phyloP scores from a whole-genome alignment of 2,113 vertebrate genomes.

The Aptenodytes forsteri region DNA sequence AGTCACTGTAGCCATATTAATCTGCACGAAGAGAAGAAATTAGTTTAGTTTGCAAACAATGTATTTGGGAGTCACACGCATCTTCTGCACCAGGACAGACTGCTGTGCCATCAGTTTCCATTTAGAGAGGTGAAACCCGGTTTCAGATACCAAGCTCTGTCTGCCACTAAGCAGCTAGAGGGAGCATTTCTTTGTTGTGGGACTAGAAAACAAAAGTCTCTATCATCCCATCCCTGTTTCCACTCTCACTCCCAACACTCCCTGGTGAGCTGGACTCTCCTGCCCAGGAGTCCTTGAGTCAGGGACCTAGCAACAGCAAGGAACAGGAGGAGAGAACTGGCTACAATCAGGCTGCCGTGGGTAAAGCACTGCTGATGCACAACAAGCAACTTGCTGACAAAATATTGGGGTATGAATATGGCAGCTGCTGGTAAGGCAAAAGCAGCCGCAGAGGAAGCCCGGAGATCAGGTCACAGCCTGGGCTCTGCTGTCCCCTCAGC shows the following conservation, averaged over 20 bases:
- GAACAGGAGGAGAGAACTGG: neutral
- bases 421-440: neutral
- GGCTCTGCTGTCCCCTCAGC: neutral
- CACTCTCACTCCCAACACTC: neutral
- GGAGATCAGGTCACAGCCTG: neutral
- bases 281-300: neutral
- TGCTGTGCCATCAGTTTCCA: neutral
- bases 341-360: neutral
- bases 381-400: neutral
- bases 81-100: neutral
- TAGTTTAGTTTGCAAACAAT: neutral
- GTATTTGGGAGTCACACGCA: neutral
- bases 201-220: neutral
- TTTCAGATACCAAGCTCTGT: neutral
- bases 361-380: neutral
- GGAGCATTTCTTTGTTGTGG: neutral
- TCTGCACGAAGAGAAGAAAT: neutral
- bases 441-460: neutral
- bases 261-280: neutral
- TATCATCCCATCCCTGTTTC: neutral
- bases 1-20: neutral
- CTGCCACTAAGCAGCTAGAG: neutral
- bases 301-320: neutral
- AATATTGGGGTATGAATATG: accelerated
- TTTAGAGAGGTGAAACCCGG: neutral